Conservation (phyloP, 2,797 vertebrate species). For the Perodicticus potto region DNA sequence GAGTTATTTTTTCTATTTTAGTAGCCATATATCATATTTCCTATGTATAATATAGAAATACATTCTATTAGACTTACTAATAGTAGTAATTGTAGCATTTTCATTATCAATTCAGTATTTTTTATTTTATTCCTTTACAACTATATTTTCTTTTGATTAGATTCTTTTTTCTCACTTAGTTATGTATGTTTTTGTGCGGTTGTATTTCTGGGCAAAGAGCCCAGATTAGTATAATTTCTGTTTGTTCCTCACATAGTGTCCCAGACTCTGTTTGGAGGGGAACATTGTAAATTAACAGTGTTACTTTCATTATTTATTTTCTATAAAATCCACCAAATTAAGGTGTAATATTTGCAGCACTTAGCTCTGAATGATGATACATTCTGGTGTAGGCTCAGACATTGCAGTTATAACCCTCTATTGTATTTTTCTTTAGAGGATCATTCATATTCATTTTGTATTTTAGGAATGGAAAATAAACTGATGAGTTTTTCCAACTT, state of each 20-base stretch:
- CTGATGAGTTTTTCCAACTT: background rate
- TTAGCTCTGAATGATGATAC: background rate
- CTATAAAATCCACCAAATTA: background rate
- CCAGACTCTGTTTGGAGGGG: conserved; percentile 59
- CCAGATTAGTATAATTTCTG: conserved; percentile 58
- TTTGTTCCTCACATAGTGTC: conserved; percentile 57
- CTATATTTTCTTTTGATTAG: background rate
- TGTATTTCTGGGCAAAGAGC: conserved; percentile 61
- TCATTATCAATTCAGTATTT: background rate
- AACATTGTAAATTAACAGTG: conserved; percentile 65
- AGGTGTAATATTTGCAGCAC: conserved; percentile 3
- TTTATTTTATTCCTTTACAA: background rate
- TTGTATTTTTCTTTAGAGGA: background rate
- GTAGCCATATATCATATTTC: background rate
- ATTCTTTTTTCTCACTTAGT: background rate
- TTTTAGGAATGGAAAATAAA: conserved; percentile 5
- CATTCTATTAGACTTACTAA: background rate
- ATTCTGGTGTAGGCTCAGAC: background rate
- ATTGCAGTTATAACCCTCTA: background rate
- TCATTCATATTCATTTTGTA: background rate
- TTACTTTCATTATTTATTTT: conserved; percentile 65
- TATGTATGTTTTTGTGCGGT: conserved; percentile 20
- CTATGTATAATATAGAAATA: background rate
- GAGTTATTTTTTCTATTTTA: background rate
- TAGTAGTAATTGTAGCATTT: background rate